Evolutionary conservation across 2,113 vertebrate genomes (phyloP), one percentile per base, ranked within the genome.

Genomic region (Rattus rattus): DNA sequence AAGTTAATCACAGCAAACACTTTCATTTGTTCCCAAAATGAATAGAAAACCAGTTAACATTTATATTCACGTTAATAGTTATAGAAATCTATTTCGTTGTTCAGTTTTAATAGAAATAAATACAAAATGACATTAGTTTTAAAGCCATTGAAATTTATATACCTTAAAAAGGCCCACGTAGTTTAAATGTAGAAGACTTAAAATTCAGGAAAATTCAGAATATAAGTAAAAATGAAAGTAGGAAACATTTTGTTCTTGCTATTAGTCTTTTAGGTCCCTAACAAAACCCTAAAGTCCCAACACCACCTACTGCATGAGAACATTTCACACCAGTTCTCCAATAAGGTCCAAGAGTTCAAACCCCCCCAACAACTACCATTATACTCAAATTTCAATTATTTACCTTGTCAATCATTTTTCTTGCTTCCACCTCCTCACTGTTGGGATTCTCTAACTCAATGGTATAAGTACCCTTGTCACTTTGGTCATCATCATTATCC

Each of bases 381-480:
- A 77, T 70, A 61, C 63, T 69, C 87, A 43, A 39, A 69, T 96
- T 93, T 86, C 73, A 65, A 12, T 92, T 84, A 95, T 98, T 97
- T 99, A 99, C 99, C 99, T 99, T 99, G 98, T 99, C 99, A 97
- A 99, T 99, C 99, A 99, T 99, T 97, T 99, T 99, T 69, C 99
- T 98, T 93, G 99, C 99, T 99, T 99, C 99, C 98, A 99, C 98
- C 97, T 99, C 99, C 97, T 99, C 99, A 87, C 99, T 98, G 98
- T 99, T 99, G 92, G 98, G 99, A 97, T 99, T 99, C 98, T 99
- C 99, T 99, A 99, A 98, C 97, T 99, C 99, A 76, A 99, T 99
- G 93, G 99, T 99, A 97, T 99, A 99, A 95, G 99, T 99, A 92
- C 99, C 99, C 98, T 99, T 99, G 97, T 99, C 99, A 90, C 99